Evolutionary conservation across 2,113 vertebrate species (phyloP), one percentile per base, ranked within the genome.

Genomic region (Grus americana): DNA sequence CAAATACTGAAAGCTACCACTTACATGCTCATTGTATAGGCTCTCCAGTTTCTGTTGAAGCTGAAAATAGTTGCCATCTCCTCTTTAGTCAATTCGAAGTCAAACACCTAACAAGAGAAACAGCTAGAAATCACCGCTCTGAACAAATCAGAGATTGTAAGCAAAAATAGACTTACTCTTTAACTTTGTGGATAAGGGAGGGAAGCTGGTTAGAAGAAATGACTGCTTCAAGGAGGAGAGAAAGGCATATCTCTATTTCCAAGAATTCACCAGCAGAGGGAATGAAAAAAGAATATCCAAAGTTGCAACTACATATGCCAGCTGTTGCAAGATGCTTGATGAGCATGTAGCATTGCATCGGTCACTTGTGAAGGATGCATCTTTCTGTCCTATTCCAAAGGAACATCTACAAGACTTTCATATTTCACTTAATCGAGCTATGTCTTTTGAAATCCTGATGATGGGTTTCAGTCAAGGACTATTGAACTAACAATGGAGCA

Each of bases 31-130:
- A 99, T 96, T 82, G 98, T 94, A 80, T 98, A 99, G 57, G 57
- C 98, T 88, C 99, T 98, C 98, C 98, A 99, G 97, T 98, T 98
- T 92, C 97, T 98, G 93, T 99, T 98, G 79, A 98, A 99, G 67
- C 97, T 97, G 13, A 98, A 93, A 38, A 99, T 98, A 24, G 98
- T 98, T 80, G 98, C 96, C 97, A 99, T 98, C 22, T 99, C 99
- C 36, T 98, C 98, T 5, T 97, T 97, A 34, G 86, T 98, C 59
- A 99, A 90, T 40, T 98, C 86, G 95, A 99, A 99, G 96, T 99
- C 99, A 98, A 99, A 99, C 72, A 99, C 98, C 99, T 99, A 88
- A 55, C 12, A 93, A 44, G 57, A 66, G 24, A 67, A 70, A 57
- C 40, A 84, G 34, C 49, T 32, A 10, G 23, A n/a, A 79, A 30